Evolutionary conservation across 1,140 invertebrate genomes (phyloP), one percentile per base, ranked within the genome.

Genomic region (Limonius californicus): DNA sequence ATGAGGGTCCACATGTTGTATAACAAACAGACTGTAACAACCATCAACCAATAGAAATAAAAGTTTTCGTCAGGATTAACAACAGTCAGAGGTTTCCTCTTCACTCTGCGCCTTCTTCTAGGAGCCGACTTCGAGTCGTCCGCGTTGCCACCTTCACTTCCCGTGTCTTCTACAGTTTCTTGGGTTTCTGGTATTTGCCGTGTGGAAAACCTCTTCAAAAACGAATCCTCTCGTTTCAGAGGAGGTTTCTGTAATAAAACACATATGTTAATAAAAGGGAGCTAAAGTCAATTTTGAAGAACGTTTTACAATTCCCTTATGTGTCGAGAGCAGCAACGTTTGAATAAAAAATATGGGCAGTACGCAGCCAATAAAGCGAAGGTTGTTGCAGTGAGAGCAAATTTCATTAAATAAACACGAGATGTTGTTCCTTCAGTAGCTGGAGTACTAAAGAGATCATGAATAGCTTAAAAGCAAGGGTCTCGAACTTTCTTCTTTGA

Each of bases 1-100:
- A 98, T 97, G 21, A 95, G 82, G 8, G 94, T 94, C 95, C 95
- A 98, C 19, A 95, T 80, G 79, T 98, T 97, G 79, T 98, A 97
- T 19, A 97, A 83, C 64, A 97, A 91, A 74, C 92, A 94, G 53
- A 87, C 73, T 14, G 94, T 95, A 62, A 97, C 81, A 18, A 95
- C 73, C 81, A 93, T 89, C 61, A 97, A 82, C 95, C 95, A 98
- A 74, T 94, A 92, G 79, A 95, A 97, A 81, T 95, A 95, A 75
- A 95, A 92, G 74, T 94, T 95, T 66, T 94, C 92, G 78, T 97
- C 94, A 0, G 95, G 94, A 78, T 97, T 95, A 61, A 97, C 88
- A 16, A 97, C 94, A n/a, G 87, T 88, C 19, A 85, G 80, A n/a
- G 89, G 88, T 50, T 87, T 86, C 66, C 87, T 82, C 8, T 81